Percentiles rank a stretch among this genome's conserved stretches.
phyloP scores from a whole-genome alignment of 2,113 vertebrate genomes.

The Hyperopisus bebe region DNA sequence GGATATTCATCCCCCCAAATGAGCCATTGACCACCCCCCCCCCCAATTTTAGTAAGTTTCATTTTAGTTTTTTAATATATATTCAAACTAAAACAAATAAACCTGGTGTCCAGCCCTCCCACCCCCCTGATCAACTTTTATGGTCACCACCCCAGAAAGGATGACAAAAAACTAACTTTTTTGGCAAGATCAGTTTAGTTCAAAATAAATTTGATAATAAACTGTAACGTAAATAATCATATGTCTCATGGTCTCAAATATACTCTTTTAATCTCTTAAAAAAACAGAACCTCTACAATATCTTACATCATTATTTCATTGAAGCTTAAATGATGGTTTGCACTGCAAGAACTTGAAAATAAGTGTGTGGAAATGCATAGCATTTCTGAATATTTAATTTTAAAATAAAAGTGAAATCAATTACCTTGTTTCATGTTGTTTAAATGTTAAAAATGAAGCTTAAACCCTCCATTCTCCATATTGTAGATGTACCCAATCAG shows the following conservation, averaged over 20 bases:
- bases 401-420: neutral
- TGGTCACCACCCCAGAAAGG: no score
- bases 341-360: neutral
- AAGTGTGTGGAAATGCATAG: neutral
- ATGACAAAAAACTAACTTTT: no score
- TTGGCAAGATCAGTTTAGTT: neutral
- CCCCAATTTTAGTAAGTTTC: no score
- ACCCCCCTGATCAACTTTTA: no score
- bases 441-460: neutral
- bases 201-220: neutral
- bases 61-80: neutral
- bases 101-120: no score
- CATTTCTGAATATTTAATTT: neutral
- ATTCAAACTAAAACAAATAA: no score
- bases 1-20: neutral
- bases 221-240: neutral
- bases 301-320: neutral
- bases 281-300: neutral
- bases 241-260: neutral
- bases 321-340: neutral
- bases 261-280: neutral
- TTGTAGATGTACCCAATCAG: neutral
- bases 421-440: neutral
- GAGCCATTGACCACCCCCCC: no score
- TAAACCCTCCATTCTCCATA: neutral